Evolutionary conservation across 2,888 invertebrate species (phyloP), one percentile per base, ranked within the genome.

Genomic region (Chesias legatella): DNA sequence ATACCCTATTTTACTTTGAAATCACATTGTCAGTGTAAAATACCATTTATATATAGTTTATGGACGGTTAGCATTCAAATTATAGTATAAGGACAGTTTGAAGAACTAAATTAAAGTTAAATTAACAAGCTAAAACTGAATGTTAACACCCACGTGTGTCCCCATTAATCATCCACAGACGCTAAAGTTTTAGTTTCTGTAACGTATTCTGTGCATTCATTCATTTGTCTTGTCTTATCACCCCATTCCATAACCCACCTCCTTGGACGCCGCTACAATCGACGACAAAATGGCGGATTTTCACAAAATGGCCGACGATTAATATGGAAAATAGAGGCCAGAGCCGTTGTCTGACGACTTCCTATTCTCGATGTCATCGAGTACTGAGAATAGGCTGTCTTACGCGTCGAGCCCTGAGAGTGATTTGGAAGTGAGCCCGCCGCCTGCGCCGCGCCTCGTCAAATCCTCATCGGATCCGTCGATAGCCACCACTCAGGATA

Each of bases 261-360:
- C 67, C 71, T 68, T 70, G 74, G 84, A 78, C 74, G 82, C 75
- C 67, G 73, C 63, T 58, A 63, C 54, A 68, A 63, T 61, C 60
- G 59, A 59, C 53, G 57, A 55, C 68, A 67, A 74, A 67, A 69
- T 68, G 73, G 68, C 68, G 65, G 70, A 74, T 47, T 54, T 48
- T 73, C 43, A 58, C 50, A 56, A 50, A 47, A 47, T 53, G 47
- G 44, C 75, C 66, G 82, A 74, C 70, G 1, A n/a, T n/a, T n/a
- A n/a, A 9, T 9, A 59, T 58, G 58, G 58, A 32, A 41, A 58
- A 66, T 91, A 98, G 97, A 97, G 98, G 78, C 96, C 97, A 79
- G 97, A 98, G 89, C 95, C 96, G 79, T 91, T 98, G 79, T 97
- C 97, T 69, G 98, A 99, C 88, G 98, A 99, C 92, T 98, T 98